Evolutionary conservation across 1,140 invertebrate genomes (phyloP), one percentile per base, ranked within the genome.

Genomic region (Grapholita molesta): DNA sequence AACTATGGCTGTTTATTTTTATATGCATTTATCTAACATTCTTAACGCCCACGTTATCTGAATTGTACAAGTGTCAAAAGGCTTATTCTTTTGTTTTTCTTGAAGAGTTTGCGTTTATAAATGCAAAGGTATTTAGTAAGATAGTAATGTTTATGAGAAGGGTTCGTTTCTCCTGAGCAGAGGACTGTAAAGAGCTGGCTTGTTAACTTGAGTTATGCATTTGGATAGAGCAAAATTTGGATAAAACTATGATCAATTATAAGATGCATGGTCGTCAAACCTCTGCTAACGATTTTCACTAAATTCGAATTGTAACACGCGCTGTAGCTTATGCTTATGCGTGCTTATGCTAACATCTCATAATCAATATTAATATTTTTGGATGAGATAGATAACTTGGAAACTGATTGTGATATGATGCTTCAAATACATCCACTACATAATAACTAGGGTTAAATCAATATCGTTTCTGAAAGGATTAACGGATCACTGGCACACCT

Each of bases 31-130:
- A 18, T 48, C 18, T 42, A 18, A 18, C 38, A 42, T 5, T 42
- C 21, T 48, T 18, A 48, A 7, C 42, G 7, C 21, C n/a, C 8
- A 21, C 18, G 15, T 70, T 68, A 61, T 64, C 28, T 52, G 4
- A 48, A 64, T 69, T 61, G 38, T 55, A 53, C 21, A n/a, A n/a
- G n/a, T n/a, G n/a, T n/a, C 21, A 9, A 48, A 48, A 48, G 18
- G 42, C 42, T 48, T 21, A 48, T 48, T 7, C 42, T 9, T n/a
- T 2, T 8, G n/a, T n/a, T n/a, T n/a, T n/a, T n/a, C n/a, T n/a
- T 35, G 11, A 35, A 48, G 1, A 21, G 42, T 48, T 48, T 21
- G 35, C 18, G 42, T 48, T 7, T 21, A 15, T 3, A 48, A 18
- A 48, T 48, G 42, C 42, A 48, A 18, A 18, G 5, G 18, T 48